Base-by-base conservation (phyloP, 2,888 invertebrate species). In the Trichopria drosophilae region DNA sequence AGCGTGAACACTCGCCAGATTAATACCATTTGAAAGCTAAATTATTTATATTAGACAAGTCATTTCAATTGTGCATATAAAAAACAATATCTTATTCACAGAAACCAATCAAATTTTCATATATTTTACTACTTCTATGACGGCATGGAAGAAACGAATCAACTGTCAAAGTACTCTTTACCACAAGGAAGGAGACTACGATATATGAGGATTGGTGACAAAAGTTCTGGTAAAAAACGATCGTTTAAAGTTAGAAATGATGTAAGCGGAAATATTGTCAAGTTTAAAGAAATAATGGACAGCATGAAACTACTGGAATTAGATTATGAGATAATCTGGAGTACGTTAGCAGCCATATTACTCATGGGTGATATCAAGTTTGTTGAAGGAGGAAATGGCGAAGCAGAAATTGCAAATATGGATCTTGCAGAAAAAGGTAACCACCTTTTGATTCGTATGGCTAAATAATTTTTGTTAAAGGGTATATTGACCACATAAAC, bases 101-200 rank as follows among this genome's bases (percentile, higher is more conserved):
- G 92, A 80, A 81, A 82, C 53, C 92, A 94, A 73, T 86, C 90
- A 41, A 95, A 93, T 69, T 95, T 93, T 70, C 88, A 94, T 73
- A 83, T 93, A 16, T 84, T 95, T 57, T 94, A 95, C 77, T 93
- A 91, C 71, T 84, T 93, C 60, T 92, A 92, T 73, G 93, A 94
- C 69, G 90, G 86, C 4, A 81, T 94, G 71, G 84, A 85, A 60
- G 80, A 84, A 9, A 81, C 82, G 13, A 84, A 84, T 45, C 81
- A 83, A 48, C 76, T 88, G 29, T 81, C 83, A 28, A 81, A 86
- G 34, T 88, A 88, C 60, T 77, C 79, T 53, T 76, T 95, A 32
- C 84, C 87, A 41, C 73, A 82, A 1, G 84, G 85, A 23, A 81
- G 86, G 59, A 82, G 82, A 55, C 90, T 91, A 75, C 81, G 87